These are phyloP conservation scores for Drosophila takahashii DNA, from an alignment of 1,140 invertebrate genomes.

Conservation along the genomic window DNA sequence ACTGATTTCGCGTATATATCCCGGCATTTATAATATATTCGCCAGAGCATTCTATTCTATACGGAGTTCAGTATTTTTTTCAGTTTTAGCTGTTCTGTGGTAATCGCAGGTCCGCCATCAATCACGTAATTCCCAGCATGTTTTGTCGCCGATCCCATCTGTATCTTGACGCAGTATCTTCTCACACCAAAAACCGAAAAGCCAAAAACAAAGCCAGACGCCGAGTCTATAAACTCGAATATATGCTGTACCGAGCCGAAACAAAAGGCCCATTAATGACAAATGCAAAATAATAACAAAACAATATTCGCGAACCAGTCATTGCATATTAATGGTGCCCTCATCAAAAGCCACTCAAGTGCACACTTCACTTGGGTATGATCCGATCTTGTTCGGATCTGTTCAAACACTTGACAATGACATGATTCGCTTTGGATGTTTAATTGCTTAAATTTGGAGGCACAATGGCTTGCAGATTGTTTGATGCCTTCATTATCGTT, in stretches of 20 bases:
- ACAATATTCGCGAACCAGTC: conserved; percentile 39
- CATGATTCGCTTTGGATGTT: conserved; percentile 28
- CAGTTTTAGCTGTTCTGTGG: conserved; percentile 33
- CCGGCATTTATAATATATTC: conserved; percentile 31
- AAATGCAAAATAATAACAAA: conserved; percentile 45
- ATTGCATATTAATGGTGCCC: conserved; percentile 59
- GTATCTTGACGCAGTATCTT: conserved; percentile 70
- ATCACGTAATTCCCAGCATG: conserved; percentile 78
- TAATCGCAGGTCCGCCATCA: conserved; percentile 69
- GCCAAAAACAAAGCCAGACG: conserved; percentile 31
- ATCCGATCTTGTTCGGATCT: conserved; percentile 41
- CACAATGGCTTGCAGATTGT: conserved; percentile 11
- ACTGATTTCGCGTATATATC: conserved; percentile 39
- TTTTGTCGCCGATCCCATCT: conserved; percentile 67
- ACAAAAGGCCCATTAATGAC: conserved; percentile 73
- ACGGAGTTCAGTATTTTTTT: conserved; percentile 23
- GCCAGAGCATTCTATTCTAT: conserved; percentile 13
- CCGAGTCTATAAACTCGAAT: conserved; percentile 50
- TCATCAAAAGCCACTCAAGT: conserved; percentile 53
- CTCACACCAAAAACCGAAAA: conserved; percentile 32
- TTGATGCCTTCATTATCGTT: conserved; percentile 3
- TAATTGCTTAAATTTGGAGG: conserved; percentile 23
- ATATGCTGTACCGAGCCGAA: conserved; percentile 29
- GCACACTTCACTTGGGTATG: conserved; percentile 28
- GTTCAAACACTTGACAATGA: conserved; percentile 39